These are phyloP conservation scores for Euglossa dilemma DNA, from an alignment of 1,140 invertebrate species.

Conservation along the genomic window DNA sequence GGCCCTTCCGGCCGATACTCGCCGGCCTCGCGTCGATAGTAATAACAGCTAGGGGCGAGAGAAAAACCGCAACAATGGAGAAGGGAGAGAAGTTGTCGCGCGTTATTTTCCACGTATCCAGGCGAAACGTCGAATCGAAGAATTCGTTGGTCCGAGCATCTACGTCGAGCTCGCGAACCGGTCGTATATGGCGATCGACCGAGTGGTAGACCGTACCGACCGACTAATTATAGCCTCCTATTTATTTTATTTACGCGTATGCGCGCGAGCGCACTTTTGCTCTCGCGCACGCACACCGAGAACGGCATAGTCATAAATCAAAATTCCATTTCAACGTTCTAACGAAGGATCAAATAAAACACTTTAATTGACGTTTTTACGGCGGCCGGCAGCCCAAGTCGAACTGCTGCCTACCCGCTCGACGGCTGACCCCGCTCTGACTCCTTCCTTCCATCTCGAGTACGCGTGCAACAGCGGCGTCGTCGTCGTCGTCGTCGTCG, in stretches of 20 bases:
- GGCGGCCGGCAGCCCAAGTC: conserved; percentile 81
- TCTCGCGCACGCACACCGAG: conserved; percentile 53
- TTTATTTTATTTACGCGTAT: conserved; percentile 81
- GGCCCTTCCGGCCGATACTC: too few species aligned
- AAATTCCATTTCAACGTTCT: conserved; percentile 84
- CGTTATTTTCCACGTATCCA: neutral
- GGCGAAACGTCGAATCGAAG: conserved; percentile 9
- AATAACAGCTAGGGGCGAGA: too few species aligned
- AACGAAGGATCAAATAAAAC: conserved; percentile 84
- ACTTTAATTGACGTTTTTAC: conserved; percentile 84
- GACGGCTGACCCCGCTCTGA: conserved; percentile 72
- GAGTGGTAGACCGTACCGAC: conserved; percentile 52
- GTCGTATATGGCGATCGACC: conserved; percentile 60
- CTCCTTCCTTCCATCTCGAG: conserved; percentile 48
- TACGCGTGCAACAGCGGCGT: conserved; percentile 35
- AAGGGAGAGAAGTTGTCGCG: too few species aligned
- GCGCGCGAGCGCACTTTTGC: conserved; percentile 64
- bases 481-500: neutral
- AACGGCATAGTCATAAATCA: conserved; percentile 78
- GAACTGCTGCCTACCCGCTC: conserved; percentile 75
- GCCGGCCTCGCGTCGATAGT: too few species aligned
- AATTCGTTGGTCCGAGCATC: conserved; percentile 54
- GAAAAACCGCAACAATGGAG: too few species aligned
- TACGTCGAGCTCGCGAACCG: conserved; percentile 52
- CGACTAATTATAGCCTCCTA: conserved; percentile 82